Evolutionary conservation across 2,113 vertebrate genomes (phyloP).

Genomic region (Carlito syrichta): DNA sequence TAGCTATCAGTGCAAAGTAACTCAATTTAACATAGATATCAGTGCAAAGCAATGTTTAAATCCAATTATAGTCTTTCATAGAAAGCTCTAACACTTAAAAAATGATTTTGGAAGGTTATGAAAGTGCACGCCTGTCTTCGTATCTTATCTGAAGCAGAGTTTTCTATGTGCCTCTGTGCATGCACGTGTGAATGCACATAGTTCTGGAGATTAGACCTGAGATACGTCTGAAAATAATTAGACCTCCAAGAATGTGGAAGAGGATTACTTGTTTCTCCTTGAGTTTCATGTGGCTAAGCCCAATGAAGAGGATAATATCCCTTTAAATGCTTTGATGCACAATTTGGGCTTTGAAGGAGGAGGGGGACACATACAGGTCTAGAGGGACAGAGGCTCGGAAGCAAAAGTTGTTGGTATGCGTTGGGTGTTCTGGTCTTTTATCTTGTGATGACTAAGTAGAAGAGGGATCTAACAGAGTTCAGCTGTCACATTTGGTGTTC

Average conservation of each 20-base stretch:
- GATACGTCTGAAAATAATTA: background rate
- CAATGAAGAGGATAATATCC: background rate
- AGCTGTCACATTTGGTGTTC: background rate
- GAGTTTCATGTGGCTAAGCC: conserved; percentile 13
- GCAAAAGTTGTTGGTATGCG: background rate
- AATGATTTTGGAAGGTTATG: background rate
- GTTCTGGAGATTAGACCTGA: background rate
- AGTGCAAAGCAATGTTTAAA: background rate
- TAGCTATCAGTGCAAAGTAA: background rate
- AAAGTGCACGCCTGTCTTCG: background rate
- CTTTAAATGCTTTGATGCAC: conserved; percentile 27
- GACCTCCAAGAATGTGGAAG: background rate
- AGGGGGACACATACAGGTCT: background rate
- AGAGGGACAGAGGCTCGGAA: background rate
- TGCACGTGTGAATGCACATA: too few species aligned
- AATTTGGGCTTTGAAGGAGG: background rate
- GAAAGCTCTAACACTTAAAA: background rate
- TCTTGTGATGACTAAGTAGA: background rate
- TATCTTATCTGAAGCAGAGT: background rate
- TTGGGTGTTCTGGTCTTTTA: background rate
- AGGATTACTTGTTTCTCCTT: background rate
- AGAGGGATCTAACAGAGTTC: background rate
- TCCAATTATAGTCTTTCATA: background rate
- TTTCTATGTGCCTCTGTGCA: background rate
- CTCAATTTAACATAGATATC: background rate